A percentile compares a stretch with the other conserved stretches of the same genome.
These are phyloP conservation scores for Aelia acuminata DNA, from an alignment of 2,888 invertebrate species.

Conservation along the genomic window DNA sequence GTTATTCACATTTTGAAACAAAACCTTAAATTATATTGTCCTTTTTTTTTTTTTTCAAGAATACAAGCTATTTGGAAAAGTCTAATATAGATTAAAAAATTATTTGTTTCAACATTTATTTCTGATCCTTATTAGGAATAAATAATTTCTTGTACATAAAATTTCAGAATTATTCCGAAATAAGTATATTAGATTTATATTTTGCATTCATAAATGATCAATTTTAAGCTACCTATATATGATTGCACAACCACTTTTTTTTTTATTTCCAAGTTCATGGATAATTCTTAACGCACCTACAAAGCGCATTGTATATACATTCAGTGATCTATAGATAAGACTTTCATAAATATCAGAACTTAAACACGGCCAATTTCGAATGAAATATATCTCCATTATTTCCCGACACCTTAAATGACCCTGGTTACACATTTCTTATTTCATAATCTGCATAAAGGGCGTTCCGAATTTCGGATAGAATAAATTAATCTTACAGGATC, in stretches of 20 bases:
- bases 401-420: not conserved
- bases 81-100: no score
- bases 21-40: no score
- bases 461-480: not conserved
- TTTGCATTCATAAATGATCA: not conserved
- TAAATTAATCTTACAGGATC: not conserved
- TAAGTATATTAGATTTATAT: no score
- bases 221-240: no score
- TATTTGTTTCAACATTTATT: no score
- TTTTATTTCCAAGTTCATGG: not conserved
- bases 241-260: no score
- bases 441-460: not conserved
- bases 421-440: not conserved
- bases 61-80: no score
- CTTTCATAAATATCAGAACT: not conserved
- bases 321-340: not conserved
- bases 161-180: no score
- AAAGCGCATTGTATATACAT: not conserved
- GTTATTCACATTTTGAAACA: no score
- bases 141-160: no score
- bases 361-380: not conserved
- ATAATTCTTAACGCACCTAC: not conserved
- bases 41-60: no score
- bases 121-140: no score
- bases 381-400: slow-evolving; percentile 29